Evolutionary conservation across 2,888 invertebrate genomes (phyloP), one percentile per base, ranked within the genome.

Genomic region (Torymus aiolomorphi): DNA sequence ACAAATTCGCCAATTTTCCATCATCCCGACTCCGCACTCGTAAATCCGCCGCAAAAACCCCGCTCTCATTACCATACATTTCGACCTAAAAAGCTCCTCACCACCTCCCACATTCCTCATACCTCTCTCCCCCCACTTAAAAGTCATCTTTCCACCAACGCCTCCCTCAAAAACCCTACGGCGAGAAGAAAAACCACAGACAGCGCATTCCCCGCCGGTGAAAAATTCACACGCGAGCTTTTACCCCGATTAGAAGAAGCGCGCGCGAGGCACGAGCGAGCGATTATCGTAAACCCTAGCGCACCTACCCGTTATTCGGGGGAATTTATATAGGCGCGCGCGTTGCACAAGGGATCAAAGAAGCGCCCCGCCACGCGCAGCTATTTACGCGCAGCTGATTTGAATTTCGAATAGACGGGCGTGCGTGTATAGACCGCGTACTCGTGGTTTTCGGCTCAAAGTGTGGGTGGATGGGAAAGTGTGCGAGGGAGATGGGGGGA

Each of bases 281-380:
- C 65, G 57, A 74, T 66, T 66, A 74, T 66, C 74, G 74, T 74
- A 74, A 74, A 75, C 24, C 24, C 57, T 49, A 18, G 18, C 0
- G n/a, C n/a, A n/a, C 49, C 8, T 14, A 16, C 49, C 11, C 56
- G 13, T 16, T 49, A 42, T 51, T 66, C 66, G 65, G 12, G 8
- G 1, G 57, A 74, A 74, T 75, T 59, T 67, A 66, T 61, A 65
- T 18, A 56, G 54, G n/a, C n/a, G n/a, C 12, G 12, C 31, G 69
- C n/a, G 54, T 67, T 24, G 24, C 3, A 24, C 24, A 24, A 24
- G 24, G 3, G 24, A 24, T 24, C 24, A 24, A 24, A 24, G 24
- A 3, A 24, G 24, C 24, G 2, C 2, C 24, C 2, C 24, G 52
- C n/a, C n/a, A n/a, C 12, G 14, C 12, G 67, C 18, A n/a, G 18